These are phyloP conservation scores for Drosophila hamatofila DNA, from an alignment of 2,888 invertebrate species.

Conservation along the genomic window DNA sequence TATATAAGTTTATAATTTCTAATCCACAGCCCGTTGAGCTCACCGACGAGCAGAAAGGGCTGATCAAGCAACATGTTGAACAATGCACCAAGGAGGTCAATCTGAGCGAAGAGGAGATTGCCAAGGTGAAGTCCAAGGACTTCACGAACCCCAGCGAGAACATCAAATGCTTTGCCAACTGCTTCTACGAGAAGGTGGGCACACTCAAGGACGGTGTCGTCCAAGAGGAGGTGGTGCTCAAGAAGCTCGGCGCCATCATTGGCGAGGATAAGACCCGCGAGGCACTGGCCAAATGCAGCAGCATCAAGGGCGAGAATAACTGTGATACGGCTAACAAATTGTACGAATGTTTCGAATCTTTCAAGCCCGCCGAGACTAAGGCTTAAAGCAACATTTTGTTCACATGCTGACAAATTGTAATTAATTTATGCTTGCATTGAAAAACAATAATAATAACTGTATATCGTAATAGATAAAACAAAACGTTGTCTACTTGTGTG, in stretches of 20 bases:
- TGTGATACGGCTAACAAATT: constrained; percentile 78
- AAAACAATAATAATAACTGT: constrained; percentile 66
- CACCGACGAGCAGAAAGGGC: constrained; percentile 71
- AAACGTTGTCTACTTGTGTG: constrained; percentile 12
- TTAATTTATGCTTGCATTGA: constrained; percentile 59
- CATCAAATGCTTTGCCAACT: constrained; percentile 81
- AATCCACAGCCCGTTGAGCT: constrained; percentile 56
- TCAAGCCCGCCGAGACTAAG: constrained; percentile 41
- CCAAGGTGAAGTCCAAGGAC: constrained; percentile 66
- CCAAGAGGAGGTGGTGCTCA: constrained; percentile 57
- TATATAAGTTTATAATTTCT: no score
- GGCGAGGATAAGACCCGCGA: constrained; percentile 75
- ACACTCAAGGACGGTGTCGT: constrained; percentile 74
- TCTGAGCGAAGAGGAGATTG: constrained; percentile 63
- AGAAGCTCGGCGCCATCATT: constrained; percentile 60
- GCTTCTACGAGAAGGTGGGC: constrained; percentile 81
- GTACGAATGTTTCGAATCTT: constrained; percentile 65
- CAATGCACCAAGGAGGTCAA: constrained; percentile 66
- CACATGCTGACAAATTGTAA: constrained; percentile 59
- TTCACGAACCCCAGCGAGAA: constrained; percentile 65
- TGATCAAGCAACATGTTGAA: constrained; percentile 60
- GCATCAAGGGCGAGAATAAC: constrained; percentile 62
- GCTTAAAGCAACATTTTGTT: constrained; percentile 48
- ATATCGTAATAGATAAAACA: constrained; percentile 56
- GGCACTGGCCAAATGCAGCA: constrained; percentile 63